phyloP scores from a whole-genome alignment of 2,888 invertebrate genomes.

The Dilophus febrilis region DNA sequence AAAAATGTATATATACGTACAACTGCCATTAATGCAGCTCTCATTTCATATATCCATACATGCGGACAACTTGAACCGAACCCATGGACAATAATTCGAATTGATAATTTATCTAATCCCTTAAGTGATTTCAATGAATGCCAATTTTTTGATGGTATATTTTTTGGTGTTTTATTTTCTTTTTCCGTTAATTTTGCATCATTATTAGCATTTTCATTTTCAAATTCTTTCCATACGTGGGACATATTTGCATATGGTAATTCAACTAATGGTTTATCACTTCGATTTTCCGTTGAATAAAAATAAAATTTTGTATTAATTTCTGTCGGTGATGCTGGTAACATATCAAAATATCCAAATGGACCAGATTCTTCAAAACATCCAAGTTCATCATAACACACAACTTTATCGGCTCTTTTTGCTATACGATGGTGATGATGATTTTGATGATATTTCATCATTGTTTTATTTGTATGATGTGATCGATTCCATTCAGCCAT shows the following conservation, averaged over 20 bases:
- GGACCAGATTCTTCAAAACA: constrained; percentile 86
- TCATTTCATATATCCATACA: constrained; percentile 88
- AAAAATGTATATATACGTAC: constrained; percentile 33
- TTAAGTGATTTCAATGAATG: constrained; percentile 22
- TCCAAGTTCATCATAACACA: constrained; percentile 79
- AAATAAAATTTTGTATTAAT: constrained; percentile 70
- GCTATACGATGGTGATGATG: constrained; percentile 44
- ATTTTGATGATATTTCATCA: no score
- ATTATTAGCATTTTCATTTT: background rate
- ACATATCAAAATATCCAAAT: constrained; percentile 75
- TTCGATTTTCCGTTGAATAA: constrained; percentile 48
- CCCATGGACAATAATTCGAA: constrained; percentile 79
- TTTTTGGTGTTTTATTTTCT: constrained; percentile 5
- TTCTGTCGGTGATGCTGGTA: constrained; percentile 72
- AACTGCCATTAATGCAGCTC: constrained; percentile 76
- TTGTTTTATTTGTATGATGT: background rate
- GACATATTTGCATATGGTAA: constrained; percentile 57
- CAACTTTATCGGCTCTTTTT: constrained; percentile 61
- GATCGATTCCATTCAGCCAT: constrained; percentile 52
- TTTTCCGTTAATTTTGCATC: no score
- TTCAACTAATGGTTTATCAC: constrained; percentile 47
- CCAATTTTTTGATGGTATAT: constrained; percentile 8
- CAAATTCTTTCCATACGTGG: constrained; percentile 38
- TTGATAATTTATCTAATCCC: constrained; percentile 32
- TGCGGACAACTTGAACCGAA: constrained; percentile 83